Percentiles rank a stretch among this genome's conserved stretches.
Evolutionary conservation across 37 sponge, comb jelly and placozoan species (phyloP).

Genomic region (Mnemiopsis leidyi): DNA sequence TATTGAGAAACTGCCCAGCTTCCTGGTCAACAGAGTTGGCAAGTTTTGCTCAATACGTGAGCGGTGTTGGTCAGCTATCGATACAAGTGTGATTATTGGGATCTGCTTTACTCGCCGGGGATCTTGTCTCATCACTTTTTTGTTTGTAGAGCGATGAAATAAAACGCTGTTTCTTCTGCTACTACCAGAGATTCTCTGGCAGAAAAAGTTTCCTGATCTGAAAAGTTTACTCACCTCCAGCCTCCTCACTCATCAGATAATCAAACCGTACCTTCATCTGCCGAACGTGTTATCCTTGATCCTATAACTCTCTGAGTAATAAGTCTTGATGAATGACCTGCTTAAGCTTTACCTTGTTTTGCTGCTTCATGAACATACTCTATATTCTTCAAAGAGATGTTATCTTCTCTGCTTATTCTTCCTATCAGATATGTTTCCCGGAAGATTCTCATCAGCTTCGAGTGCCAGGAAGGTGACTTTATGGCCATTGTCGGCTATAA

Average conservation of each 20-base stretch:
- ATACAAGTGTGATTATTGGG: neutral
- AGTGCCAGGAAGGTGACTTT: constrained; percentile 21
- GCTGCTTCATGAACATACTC: neutral
- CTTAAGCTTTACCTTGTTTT: neutral
- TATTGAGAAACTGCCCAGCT: neutral
- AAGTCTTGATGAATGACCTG: neutral
- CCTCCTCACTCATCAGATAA: neutral
- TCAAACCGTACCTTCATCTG: constrained; percentile 29
- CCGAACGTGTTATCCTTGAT: neutral
- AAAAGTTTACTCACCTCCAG: neutral
- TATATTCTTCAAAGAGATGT: neutral
- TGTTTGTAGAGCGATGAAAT: neutral
- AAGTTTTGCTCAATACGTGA: neutral
- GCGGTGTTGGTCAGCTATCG: neutral
- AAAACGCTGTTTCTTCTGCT: neutral
- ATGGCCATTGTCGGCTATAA: neutral
- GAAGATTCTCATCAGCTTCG: neutral
- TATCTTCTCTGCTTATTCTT: neutral
- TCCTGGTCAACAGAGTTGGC: neutral
- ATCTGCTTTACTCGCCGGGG: neutral
- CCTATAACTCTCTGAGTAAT: neutral
- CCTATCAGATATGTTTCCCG: neutral
- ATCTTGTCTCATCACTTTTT: neutral
- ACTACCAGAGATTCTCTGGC: neutral
- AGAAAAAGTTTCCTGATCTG: neutral